Evolutionary conservation across 2,113 vertebrate species (phyloP).

Genomic region (Kryptolebias marmoratus): DNA sequence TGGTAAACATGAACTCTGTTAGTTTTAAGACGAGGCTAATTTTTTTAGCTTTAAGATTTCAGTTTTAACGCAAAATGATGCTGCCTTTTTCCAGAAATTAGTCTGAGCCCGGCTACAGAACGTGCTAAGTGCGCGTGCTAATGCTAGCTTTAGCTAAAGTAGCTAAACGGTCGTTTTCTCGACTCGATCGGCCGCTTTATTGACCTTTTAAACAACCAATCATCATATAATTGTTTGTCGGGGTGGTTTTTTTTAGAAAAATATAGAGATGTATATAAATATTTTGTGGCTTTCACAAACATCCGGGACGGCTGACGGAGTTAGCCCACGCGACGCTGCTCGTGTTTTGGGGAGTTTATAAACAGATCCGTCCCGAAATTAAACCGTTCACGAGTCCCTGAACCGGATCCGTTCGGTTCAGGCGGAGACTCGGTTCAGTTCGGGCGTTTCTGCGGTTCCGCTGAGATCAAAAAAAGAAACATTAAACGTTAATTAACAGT

Average conservation of each 20-base stretch:
- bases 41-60: too few relatives aligned
- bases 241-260: neutral
- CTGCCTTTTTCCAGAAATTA: conserved; percentile 37
- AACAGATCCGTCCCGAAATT: conserved; percentile 44
- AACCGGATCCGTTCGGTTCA: neutral
- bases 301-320: neutral
- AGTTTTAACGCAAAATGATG: neutral
- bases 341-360: conserved; percentile 59
- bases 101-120: conserved; percentile 14
- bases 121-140: conserved; percentile 48
- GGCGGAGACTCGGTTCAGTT: too few relatives aligned
- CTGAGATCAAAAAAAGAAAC: too few relatives aligned
- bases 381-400: neutral
- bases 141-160: conserved; percentile 17
- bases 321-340: conserved; percentile 20
- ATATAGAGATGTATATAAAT: too few relatives aligned
- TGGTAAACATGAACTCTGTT: too few relatives aligned
- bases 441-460: too few relatives aligned
- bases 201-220: accelerated
- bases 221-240: neutral
- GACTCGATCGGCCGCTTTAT: accelerated
- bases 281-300: too few relatives aligned
- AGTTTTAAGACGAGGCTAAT: too few relatives aligned
- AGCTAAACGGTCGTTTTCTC: accelerated
- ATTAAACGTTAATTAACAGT: too few relatives aligned